Evolutionary conservation across 2,888 invertebrate species (phyloP).

Genomic region (Carpatolechia fugitivella): DNA sequence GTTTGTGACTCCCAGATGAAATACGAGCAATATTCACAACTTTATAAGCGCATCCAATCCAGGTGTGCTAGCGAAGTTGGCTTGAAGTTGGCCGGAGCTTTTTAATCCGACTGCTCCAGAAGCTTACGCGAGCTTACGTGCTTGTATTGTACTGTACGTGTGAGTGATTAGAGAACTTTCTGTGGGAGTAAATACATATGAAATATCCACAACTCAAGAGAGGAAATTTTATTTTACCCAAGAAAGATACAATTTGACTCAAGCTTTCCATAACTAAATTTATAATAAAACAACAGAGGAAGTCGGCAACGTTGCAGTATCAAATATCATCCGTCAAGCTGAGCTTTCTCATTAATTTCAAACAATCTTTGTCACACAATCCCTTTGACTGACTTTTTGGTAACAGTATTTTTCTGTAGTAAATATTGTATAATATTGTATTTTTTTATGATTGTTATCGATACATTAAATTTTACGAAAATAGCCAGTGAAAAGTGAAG

Average conservation of each 20-base stretch:
- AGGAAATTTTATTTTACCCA: neutral
- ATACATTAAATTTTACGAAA: too few relatives aligned
- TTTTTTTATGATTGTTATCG: too few relatives aligned
- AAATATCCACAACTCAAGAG: too few relatives aligned
- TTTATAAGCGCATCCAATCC: conserved; percentile 45
- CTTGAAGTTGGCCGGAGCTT: conserved; percentile 31
- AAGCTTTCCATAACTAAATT: neutral
- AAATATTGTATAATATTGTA: too few relatives aligned
- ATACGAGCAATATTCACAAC: conserved; percentile 52
- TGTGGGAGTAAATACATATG: neutral
- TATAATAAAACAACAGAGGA: neutral
- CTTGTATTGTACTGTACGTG: neutral
- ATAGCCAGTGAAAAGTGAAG: too few relatives aligned
- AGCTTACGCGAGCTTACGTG: conserved; percentile 18
- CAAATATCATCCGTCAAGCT: conserved; percentile 58
- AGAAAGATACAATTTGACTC: neutral
- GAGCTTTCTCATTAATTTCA: conserved; percentile 61
- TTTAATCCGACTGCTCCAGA: conserved; percentile 35
- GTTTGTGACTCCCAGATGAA: conserved; percentile 49
- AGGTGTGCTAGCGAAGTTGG: conserved; percentile 40
- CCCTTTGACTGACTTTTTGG: conserved; percentile 38
- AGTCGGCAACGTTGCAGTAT: conserved; percentile 31
- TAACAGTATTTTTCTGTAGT: too few relatives aligned
- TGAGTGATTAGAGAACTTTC: neutral
- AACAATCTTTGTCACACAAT: conserved; percentile 30